These are phyloP conservation scores for Drosophila kambysellisi DNA, from an alignment of 2,888 invertebrate species.

Conservation along the genomic window DNA sequence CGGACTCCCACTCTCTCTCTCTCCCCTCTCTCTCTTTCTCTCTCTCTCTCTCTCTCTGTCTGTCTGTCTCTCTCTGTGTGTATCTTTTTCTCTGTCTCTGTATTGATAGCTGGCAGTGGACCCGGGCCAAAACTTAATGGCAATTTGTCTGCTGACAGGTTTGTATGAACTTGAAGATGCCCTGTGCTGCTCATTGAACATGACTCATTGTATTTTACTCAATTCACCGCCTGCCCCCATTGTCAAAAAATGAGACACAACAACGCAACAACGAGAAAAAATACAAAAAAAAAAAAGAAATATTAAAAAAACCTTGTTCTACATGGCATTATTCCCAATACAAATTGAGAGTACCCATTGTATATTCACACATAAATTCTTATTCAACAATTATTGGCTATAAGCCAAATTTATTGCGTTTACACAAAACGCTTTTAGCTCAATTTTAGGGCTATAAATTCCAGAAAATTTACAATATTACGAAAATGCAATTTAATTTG, in stretches of 20 bases:
- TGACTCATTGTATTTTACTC: constrained; percentile 36
- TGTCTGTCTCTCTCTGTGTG: not conserved
- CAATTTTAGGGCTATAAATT: constrained; percentile 37
- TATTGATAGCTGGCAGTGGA: constrained; percentile 16
- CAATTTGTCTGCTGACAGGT: constrained; percentile 50
- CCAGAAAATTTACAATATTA: constrained; percentile 35
- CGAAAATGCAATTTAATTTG: constrained; percentile 40
- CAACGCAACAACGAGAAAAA: not conserved
- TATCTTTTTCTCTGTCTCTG: not conserved
- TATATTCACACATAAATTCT: constrained; percentile 10
- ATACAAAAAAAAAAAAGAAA: too few species aligned
- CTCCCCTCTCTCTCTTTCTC: not conserved
- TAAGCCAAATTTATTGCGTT: constrained; percentile 32
- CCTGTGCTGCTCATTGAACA: constrained; percentile 32
- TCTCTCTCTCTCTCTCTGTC: not conserved
- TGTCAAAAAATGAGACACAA: not conserved
- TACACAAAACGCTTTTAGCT: constrained; percentile 23
- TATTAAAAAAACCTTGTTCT: constrained; percentile 47
- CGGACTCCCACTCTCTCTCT: not conserved
- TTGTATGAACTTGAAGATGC: constrained; percentile 55
- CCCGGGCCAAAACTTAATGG: constrained; percentile 44
- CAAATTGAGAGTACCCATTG: constrained; percentile 37
- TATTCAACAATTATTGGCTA: constrained; percentile 62
- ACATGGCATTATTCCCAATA: constrained; percentile 54
- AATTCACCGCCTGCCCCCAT: not conserved